These are phyloP conservation scores for Stegastes partitus DNA, from an alignment of 2,113 vertebrate genomes.

Conservation along the genomic window DNA sequence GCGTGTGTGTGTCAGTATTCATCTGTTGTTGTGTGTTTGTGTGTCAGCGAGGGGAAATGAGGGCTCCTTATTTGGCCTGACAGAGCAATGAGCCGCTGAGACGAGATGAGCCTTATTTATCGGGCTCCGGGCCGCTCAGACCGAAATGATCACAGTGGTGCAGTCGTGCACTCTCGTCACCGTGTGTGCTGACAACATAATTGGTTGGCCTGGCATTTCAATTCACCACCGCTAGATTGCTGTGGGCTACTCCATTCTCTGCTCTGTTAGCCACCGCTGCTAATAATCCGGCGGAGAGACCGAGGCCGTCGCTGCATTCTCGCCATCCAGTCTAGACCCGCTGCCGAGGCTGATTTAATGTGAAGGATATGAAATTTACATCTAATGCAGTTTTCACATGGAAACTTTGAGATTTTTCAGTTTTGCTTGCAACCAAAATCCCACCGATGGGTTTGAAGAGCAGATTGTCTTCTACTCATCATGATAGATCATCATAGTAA, in stretches of 20 bases:
- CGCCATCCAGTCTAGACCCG: neutral
- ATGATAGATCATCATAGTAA: no score
- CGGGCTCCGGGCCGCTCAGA: conserved; percentile 45
- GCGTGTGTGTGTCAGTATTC: conserved; percentile 18
- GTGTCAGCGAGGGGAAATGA: conserved; percentile 57
- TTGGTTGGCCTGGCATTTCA: conserved; percentile 80
- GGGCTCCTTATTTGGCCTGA: conserved; percentile 75
- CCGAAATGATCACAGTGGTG: conserved; percentile 68
- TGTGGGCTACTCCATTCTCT: conserved; percentile 72
- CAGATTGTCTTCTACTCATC: no score
- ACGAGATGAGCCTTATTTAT: conserved; percentile 79
- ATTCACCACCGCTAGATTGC: conserved; percentile 75
- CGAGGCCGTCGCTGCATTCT: neutral
- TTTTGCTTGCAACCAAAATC: neutral
- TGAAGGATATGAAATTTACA: conserved; percentile 35
- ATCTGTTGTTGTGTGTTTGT: conserved; percentile 5
- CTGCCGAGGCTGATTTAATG: conserved; percentile 22
- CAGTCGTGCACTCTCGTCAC: conserved; percentile 61
- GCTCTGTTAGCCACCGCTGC: conserved; percentile 68
- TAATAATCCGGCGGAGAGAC: conserved; percentile 56
- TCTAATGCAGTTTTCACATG: conserved; percentile 11
- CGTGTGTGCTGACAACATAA: conserved; percentile 81
- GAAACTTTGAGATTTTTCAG: conserved; percentile 1
- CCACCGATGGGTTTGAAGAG: no score
- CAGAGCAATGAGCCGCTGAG: conserved; percentile 77